Percentiles rank a stretch among this genome's conserved stretches.
These are phyloP conservation scores for Lasiurus borealis DNA, from an alignment of 2,113 vertebrate genomes.

Conservation along the genomic window DNA sequence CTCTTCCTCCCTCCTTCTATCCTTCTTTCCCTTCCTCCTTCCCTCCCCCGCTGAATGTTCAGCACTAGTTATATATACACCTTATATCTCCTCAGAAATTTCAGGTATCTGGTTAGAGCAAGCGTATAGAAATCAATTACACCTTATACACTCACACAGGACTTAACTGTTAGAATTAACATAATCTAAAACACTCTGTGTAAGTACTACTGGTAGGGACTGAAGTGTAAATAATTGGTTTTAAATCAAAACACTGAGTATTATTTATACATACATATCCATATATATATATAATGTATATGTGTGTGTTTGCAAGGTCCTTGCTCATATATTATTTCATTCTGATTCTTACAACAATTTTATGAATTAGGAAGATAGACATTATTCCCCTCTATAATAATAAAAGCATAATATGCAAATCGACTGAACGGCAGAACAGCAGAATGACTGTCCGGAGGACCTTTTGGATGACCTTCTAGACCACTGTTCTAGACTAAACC, in stretches of 20 bases:
- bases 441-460: no score
- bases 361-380: background rate
- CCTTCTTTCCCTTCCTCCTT: no score
- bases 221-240: background rate
- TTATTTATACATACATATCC: background rate
- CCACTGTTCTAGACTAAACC: no score
- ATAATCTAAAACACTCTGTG: background rate
- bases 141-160: background rate
- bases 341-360: background rate
- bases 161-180: background rate
- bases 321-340: background rate
- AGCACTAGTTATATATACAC: background rate
- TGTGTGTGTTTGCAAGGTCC: background rate
- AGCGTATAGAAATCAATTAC: background rate
- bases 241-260: background rate
- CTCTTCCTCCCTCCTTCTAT: background rate
- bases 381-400: background rate
- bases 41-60: background rate
- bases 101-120: background rate
- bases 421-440: no score
- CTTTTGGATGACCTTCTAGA: no score
- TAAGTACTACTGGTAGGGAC: background rate
- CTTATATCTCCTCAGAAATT: background rate
- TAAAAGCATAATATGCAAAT: no score
- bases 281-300: background rate